Evolutionary conservation across 2,888 invertebrate genomes (phyloP), one percentile per base, ranked within the genome.

Genomic region (Kuschelorhynchus macadamiae): DNA sequence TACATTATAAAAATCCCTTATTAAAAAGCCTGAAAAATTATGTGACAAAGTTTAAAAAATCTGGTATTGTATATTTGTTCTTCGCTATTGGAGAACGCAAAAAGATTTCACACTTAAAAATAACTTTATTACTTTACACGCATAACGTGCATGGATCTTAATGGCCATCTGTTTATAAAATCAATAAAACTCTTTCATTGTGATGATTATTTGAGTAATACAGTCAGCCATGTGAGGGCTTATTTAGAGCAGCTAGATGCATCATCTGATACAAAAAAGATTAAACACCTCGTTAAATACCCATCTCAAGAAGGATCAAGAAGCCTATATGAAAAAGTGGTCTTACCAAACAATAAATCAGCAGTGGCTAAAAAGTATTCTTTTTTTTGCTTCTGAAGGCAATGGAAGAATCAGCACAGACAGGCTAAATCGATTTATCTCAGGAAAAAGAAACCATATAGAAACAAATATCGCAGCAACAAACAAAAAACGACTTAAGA

Each of bases 221-320:
- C 25, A 44, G 44, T 20, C 44, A 44, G 18, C 18, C 44, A 14
- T 44, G 18, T 20, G 44, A 44, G n/a, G 20, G 20, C n/a, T 11
- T 44, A 18, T 44, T 44, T 18, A 17, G 44, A 44, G 16, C 44
- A 1, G 44, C 44, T 1, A 44, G 44, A 18, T 44, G 18, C 9
- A 17, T 17, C 3, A 44, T 18, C 9, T 44, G 18, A 11, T 25
- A 25, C 4, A 25, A 25, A 5, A 25, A 7, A 5, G 25, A 25
- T 5, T 5, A 25, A 25, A 25, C 25, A n/a, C n/a, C n/a, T n/a
- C n/a, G 25, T 25, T 3, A 25, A 25, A 7, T 7, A 25, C 25
- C 25, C 7, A 25, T 25, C 25, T 25, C 25, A 5, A 7, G 25
- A 25, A 25, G 25, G 7, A 25, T 25, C 7, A 25, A 25, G 7